Percentiles rank a stretch among this genome's conserved stretches.
These are phyloP conservation scores for Pseudopleuronectes americanus DNA, from an alignment of 2,797 vertebrate species.

Conservation along the genomic window DNA sequence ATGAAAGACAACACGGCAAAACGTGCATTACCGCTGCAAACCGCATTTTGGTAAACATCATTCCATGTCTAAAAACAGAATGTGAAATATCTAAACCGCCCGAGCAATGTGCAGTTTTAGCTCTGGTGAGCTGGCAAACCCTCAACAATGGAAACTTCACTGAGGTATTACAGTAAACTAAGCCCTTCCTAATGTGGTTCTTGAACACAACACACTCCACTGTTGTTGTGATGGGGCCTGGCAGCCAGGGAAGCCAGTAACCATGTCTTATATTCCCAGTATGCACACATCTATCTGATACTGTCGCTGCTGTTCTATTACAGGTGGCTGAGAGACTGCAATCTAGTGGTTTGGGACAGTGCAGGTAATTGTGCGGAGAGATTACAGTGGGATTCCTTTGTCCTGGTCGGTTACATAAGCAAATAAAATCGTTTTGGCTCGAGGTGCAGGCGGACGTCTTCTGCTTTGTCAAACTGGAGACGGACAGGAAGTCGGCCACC, in stretches of 20 bases:
- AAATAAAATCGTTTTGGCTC: conserved; percentile 28
- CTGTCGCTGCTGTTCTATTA: conserved; percentile 32
- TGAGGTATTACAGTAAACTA: conserved; percentile 35
- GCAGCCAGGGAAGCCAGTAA: conserved; percentile 7
- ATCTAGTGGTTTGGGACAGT: conserved; percentile 54
- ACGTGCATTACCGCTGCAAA: conserved; percentile 18
- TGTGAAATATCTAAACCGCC: conserved; percentile 59
- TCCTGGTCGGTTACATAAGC: conserved; percentile 18
- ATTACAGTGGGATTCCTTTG: conserved; percentile 36
- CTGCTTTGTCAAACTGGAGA: conserved; percentile 26
- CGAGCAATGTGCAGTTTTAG: conserved; percentile 43
- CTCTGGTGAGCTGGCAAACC: conserved; percentile 29
- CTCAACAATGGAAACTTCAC: conserved; percentile 38
- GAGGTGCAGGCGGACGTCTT: conserved; percentile 26
- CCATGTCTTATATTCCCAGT: conserved; percentile 36
- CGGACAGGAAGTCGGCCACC: conserved; percentile 48
- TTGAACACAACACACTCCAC: conserved; percentile 18
- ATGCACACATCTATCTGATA: conserved; percentile 42
- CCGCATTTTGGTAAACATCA: conserved; percentile 41
- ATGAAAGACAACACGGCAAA: conserved; percentile 29
- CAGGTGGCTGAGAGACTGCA: conserved; percentile 47
- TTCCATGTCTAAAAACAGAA: conserved; percentile 16
- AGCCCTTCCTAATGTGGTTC: conserved; percentile 28
- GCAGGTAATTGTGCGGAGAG: conserved; percentile 42
- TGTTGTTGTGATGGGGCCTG: conserved; percentile 18